phyloP scores from a whole-genome alignment of 1,140 invertebrate species.

The Zaprionus nigranus region DNA sequence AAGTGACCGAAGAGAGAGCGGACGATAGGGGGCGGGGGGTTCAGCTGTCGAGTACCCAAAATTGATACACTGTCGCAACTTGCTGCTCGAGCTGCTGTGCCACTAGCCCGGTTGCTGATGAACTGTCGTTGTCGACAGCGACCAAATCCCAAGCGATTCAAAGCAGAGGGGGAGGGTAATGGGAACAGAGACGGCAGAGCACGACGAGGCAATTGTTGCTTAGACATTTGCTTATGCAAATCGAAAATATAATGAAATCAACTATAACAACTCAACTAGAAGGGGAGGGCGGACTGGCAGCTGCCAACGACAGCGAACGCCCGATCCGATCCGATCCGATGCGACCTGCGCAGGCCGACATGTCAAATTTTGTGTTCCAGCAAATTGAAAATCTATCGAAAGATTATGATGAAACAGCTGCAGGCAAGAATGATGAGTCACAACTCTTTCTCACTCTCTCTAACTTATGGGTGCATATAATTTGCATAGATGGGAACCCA shows the following conservation, averaged over 20 bases:
- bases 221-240: conserved; percentile 78
- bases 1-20: not conserved
- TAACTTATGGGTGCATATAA: conserved; percentile 14
- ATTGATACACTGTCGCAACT: conserved; percentile 66
- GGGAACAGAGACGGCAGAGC: not conserved
- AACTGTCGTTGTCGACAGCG: conserved; percentile 41
- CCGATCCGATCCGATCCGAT: not conserved
- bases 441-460: not conserved
- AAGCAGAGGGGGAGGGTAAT: not conserved
- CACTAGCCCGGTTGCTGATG: conserved; percentile 33
- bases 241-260: conserved; percentile 83
- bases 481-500: conserved; percentile 12
- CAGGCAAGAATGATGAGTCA: not conserved
- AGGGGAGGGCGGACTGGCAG: not conserved
- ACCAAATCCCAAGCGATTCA: conserved; percentile 60
- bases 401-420: conserved; percentile 10
- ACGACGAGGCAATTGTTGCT: conserved; percentile 55
- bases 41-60: conserved; percentile 49
- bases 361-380: conserved; percentile 8
- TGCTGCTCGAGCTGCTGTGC: conserved; percentile 5
- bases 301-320: not conserved
- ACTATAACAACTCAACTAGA: conserved; percentile 53
- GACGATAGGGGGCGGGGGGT: not conserved
- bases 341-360: not conserved
- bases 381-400: conserved; percentile 36